Base-by-base conservation (phyloP, 2,888 invertebrate species). In the Acanthopleura granulata region DNA sequence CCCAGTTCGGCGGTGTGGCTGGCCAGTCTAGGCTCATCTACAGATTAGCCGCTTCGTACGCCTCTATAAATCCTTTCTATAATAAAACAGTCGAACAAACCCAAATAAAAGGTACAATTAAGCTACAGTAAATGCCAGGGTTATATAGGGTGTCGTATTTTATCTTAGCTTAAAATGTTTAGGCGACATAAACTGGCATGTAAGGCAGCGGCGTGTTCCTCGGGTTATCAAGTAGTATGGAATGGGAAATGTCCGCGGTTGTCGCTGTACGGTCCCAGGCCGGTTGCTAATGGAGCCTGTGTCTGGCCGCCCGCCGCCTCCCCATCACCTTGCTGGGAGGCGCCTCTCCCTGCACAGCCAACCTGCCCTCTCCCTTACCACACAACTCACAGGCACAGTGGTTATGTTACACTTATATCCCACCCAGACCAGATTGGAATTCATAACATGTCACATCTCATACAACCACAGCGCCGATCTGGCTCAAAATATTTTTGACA, bases 71-170 rank as follows among this genome's bases (percentile, higher is more conserved):
- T 57, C 57, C 57, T 18, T 57, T 57, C 57, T 57, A 57, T 57
- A 57, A 57, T 57, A 57, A 57, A 57, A 57, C 57, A 57, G 22
- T 18, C 22, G 57, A 57, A 57, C 57, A 57, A 57, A 57, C 57
- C 57, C 57, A 57, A 57, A 57, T 57, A 57, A 57, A 57, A 57
- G 57, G 57, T 57, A 57, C 18, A 57, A 57, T 57, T 57, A 57
- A 57, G 57, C 57, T 57, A 22, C 22, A 57, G 57, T 57, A 57
- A 57, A 57, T 57, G 57, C 57, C 57, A 57, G 12, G 57, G 57
- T 57, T 57, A 57, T 18, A 22, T 57, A n/a, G 6, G n/a, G 57
- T 57, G 57, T 57, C 57, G 22, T 57, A 57, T 57, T 57, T 57
- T 57, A 57, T 57, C 57, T 57, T 22, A 18, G 57, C 22, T 22